Evolutionary conservation across 2,113 vertebrate species (phyloP), one percentile per base, ranked within the genome.

Genomic region (Equus quagga): DNA sequence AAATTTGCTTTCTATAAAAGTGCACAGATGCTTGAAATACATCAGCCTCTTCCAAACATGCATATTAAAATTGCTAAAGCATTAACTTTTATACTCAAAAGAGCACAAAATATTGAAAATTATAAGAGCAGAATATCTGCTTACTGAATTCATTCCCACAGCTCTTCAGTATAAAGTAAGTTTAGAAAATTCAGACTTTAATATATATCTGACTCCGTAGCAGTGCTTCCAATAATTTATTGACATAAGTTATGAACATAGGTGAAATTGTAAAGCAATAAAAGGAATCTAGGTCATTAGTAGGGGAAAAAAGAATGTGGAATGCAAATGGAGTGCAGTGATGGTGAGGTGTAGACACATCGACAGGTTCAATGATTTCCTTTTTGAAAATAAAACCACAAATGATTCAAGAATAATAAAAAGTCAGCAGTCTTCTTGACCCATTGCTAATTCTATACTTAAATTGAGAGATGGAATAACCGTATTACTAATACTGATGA

Each of bases 331-430:
- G 33, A 67, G 7, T 44, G 1, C 33, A 21, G 17, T 13, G 6
- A 44, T 94, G 8, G 44, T 69, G n/a, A 94, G 6, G 9, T 33
- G 12, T 18, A 24, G 11, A 36, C 14, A 36, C 15, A 85, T 56
- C 9, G 26, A 44, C 26, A 93, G 21, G 4, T 89, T 73, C 19
- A 79, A 0, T 89, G 10, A 33, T 94, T 82, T 93, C 19, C 15
- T 93, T 8, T 36, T 83, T 85, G 19, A 91, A 91, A 94, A 92
- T 91, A 75, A 91, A 95, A 67, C n/a, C 70, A 10, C 8, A 88
- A 92, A 21, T n/a, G 12, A 76, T 75, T 86, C 15, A 89, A 60
- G 89, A 92, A 44, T 69, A 13, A 51, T 85, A 90, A 73, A 84
- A 91, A 46, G 54, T 81, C 14, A 76, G 6, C 44, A 82, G 19